These are phyloP conservation scores for Cancer borealis DNA, from an alignment of 2,888 invertebrate genomes.

Conservation along the genomic window DNA sequence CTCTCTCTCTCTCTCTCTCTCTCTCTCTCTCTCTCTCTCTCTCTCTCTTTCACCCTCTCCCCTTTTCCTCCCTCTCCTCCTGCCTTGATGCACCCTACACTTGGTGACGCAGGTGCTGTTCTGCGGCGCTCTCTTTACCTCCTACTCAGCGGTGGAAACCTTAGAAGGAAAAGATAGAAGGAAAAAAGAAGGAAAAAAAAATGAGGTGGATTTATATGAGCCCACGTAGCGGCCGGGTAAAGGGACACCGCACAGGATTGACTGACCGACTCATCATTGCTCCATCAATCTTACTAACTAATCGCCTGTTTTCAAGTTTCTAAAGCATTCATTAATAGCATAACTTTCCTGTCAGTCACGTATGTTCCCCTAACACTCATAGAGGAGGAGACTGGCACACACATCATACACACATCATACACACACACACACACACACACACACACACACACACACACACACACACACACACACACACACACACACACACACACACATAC, in stretches of 20 bases:
- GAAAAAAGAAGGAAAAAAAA: neutral
- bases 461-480: no score
- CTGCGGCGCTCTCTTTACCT: neutral
- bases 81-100: neutral
- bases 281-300: neutral
- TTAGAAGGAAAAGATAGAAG: neutral
- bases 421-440: no score
- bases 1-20: conserved; percentile 12
- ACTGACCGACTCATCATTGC: neutral
- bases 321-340: neutral
- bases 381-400: neutral
- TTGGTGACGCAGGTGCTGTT: neutral
- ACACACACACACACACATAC: no score
- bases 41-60: neutral
- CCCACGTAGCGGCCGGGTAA: neutral
- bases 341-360: neutral
- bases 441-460: no score
- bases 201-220: neutral
- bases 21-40: conserved; percentile 39
- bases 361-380: neutral
- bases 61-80: neutral
- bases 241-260: neutral
- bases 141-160: neutral
- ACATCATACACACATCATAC: no score
- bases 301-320: neutral